Base-by-base conservation (phyloP, 2,888 invertebrate species). In the Amblyjoppa fuscipennis region DNA sequence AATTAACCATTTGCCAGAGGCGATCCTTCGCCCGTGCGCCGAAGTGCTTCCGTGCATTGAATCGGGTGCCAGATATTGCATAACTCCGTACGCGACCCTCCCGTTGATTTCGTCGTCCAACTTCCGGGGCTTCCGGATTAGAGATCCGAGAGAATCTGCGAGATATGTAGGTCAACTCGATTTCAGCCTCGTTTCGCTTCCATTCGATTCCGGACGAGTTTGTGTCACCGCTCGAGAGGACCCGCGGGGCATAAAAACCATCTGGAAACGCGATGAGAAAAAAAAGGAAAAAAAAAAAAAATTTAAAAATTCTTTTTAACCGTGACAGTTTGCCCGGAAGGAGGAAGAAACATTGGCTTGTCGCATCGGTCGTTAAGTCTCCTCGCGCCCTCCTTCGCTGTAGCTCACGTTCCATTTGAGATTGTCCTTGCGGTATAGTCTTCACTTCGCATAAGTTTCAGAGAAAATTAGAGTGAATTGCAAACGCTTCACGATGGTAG, bases 61-160 rank as follows among this genome's bases (percentile, higher is more conserved):
- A 79, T 74, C 31, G 66, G 74, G 56, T n/a, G 16, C 41, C 34
- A 25, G 49, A 31, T n/a, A 31, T 13, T 61, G 13, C 71, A 31
- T 53, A 53, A 61, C 61, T 61, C 28, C 28, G 13, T 13, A 28
- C 2, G 41, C 34, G 34, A 28, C 53, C 51, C 64, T 38, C 49
- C 45, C 71, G 56, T 59, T 68, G 59, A 74, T 41, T 61, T 59
- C 38, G 51, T 56, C 68, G 73, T 81, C 51, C 28, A 61, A 74
- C 81, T 84, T 84, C 61, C 69, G 77, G 76, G 74, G 74, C 74
- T 84, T 84, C 77, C 77, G 69, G 73, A 78, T 84, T 84, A 78
- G 53, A 78, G 78, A 81, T 81, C 77, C 81, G 45, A 2, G 45
- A 81, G 73, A 81, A 74, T 64, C 45, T 28, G 31, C 53, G 16